Conservation (phyloP, 2,888 invertebrate species). For the Magallana nippona region DNA sequence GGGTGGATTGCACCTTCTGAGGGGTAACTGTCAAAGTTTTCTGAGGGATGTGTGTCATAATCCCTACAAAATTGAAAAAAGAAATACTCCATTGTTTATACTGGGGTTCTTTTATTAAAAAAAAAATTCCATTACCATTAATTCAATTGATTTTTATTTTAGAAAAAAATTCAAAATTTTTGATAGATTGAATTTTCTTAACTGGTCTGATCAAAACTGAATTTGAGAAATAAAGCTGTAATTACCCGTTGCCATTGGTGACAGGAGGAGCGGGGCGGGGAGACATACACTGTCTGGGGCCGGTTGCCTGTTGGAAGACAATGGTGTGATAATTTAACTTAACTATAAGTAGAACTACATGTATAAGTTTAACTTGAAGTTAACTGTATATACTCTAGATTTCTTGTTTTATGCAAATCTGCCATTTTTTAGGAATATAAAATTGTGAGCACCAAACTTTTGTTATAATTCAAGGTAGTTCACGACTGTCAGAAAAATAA, state of each 20-base stretch:
- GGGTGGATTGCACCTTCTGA: constrained; percentile 17
- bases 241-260: constrained; percentile 10
- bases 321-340: too few species aligned
- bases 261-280: constrained; percentile 62
- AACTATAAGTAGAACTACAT: too few species aligned
- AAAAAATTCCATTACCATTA: not conserved
- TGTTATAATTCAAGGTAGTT: too few species aligned
- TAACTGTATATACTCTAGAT: too few species aligned
- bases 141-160: not conserved
- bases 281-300: constrained; percentile 70
- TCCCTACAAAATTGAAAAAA: not conserved
- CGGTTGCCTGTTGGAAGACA: constrained; percentile 63
- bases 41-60: constrained; percentile 2
- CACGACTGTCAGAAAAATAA: not conserved
- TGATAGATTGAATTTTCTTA: not conserved
- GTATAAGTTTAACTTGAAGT: too few species aligned
- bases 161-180: not conserved
- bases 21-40: constrained; percentile 22
- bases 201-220: not conserved
- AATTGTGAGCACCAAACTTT: too few species aligned
- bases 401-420: too few species aligned
- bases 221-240: not conserved
- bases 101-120: too few species aligned
- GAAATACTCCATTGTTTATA: not conserved
- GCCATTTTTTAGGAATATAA: too few species aligned